Conservation (phyloP, 2,113 vertebrate genomes). For the Noctilio leporinus region DNA sequence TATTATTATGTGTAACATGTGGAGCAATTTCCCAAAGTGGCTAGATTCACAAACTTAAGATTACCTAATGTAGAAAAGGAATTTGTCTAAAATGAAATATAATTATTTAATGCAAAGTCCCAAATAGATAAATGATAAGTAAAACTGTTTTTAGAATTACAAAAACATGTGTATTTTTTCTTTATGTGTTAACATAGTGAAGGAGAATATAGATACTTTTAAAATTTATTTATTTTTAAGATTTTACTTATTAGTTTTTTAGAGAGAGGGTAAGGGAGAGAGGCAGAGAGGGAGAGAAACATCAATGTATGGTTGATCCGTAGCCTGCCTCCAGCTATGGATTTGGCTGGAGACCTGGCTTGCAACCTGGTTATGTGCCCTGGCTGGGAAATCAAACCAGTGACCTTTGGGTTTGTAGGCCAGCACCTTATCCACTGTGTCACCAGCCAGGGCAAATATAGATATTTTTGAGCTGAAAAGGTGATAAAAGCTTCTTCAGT, state of each 20-base stretch:
- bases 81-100: background rate
- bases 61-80: background rate
- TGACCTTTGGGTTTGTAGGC: no score
- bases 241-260: no score
- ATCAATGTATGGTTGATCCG: no score
- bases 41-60: background rate
- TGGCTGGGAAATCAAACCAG: no score
- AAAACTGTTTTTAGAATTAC: background rate
- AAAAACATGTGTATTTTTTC: background rate
- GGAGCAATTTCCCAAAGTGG: background rate
- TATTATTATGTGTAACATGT: background rate
- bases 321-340: no score
- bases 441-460: no score
- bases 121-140: background rate
- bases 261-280: no score
- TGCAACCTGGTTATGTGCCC: no score
- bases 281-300: no score
- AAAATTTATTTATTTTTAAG: no score
- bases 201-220: conserved; percentile 36
- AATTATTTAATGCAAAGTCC: background rate
- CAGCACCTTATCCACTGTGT: no score
- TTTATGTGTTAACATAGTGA: background rate
- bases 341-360: no score
- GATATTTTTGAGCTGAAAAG: conserved; percentile 11
- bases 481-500: conserved; percentile 33